Evolutionary conservation across 2,888 invertebrate genomes (phyloP), one percentile per base, ranked within the genome.

Genomic region (Trichopria drosophilae): DNA sequence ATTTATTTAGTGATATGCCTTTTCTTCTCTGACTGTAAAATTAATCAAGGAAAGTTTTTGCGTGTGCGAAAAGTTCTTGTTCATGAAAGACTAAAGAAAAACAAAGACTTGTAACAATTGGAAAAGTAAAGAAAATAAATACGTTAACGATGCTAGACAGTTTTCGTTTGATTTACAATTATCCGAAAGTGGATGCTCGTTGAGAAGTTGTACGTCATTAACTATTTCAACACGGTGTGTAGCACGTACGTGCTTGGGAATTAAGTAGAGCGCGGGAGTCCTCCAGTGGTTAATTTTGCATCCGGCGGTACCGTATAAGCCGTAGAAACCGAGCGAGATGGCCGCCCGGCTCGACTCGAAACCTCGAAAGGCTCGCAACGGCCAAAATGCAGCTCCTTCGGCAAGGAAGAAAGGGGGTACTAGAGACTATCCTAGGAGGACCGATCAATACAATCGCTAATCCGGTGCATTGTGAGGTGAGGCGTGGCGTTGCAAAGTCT

Each of bases 381-480:
- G 53, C 59, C 57, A 58, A 62, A 62, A 59, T 53, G 59, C 51
- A 56, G 58, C 52, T 62, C 57, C 59, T 60, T 58, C 51, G 54
- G 41, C 44, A 53, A 46, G 47, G 39, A 52, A 44, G 51, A 35
- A 45, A 46, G 54, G 55, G 53, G 61, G 61, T 62, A 51, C 53
- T 68, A 69, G 72, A 67, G 67, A 72, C 72, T 72, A 73, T 71
- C 68, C 68, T 60, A 58, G 68, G 71, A 73, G 72, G 72, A 72
- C 70, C 73, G 74, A 74, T 74, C 74, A 74, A 74, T 74, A 74
- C 74, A 72, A 74, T 74, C 73, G 72, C 74, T 74, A 74, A 74
- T 74, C 74, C 73, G 69, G 71, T 73, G 72, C 73, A 73, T 73
- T 74, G 73, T 73, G 73, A 73, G 72, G 65, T 72, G 71, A 73